Percentiles rank a stretch among this genome's conserved stretches.
Conservation (phyloP, 2,113 vertebrate species). For the Acanthochromis polyacanthus region DNA sequence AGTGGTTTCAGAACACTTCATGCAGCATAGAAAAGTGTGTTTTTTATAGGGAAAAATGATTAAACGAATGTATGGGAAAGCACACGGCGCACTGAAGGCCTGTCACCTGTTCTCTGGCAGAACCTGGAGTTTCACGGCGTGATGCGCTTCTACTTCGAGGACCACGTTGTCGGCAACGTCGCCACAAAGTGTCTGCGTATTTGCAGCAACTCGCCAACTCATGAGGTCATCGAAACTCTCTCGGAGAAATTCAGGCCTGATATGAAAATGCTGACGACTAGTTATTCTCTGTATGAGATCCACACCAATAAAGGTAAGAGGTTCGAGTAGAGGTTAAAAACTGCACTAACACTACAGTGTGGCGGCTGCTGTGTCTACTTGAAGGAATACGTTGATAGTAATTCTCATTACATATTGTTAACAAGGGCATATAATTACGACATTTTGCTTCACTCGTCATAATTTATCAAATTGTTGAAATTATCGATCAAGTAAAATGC, state of each 20-base stretch:
- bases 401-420: no score
- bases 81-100: no score
- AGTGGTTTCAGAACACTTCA: no score
- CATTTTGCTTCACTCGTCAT: no score
- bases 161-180: conserved; percentile 89
- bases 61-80: no score
- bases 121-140: conserved; percentile 94
- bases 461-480: no score
- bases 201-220: conserved; percentile 89
- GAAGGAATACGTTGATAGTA: no score
- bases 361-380: no score
- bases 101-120: conserved; percentile 70
- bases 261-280: conserved; percentile 89
- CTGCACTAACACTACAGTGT: not conserved
- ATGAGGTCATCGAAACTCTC: conserved; percentile 90
- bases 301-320: conserved; percentile 89
- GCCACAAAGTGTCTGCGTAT: conserved; percentile 95
- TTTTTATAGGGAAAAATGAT: no score
- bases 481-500: no score
- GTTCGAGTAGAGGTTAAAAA: not conserved
- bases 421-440: no score
- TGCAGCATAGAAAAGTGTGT: no score
- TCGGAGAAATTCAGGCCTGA: conserved; percentile 95
- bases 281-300: conserved; percentile 91
- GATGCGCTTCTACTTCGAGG: conserved; percentile 95